Base-by-base conservation (phyloP, 2,113 vertebrate genomes). In the Craseonycteris thonglongyai region DNA sequence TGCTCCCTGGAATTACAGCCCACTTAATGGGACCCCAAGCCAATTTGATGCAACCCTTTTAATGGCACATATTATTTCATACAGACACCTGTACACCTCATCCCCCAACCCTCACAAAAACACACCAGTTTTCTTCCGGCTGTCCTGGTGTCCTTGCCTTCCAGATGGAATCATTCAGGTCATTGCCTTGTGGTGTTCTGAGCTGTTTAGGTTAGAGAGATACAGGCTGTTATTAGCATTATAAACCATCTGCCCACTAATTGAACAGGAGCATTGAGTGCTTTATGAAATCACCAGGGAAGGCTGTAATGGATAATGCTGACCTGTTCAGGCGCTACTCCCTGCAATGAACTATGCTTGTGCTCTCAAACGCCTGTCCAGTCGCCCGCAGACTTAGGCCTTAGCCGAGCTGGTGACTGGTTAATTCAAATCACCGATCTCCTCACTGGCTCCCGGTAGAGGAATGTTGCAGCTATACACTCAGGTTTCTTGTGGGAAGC, bases 211-310 rank as follows among this genome's bases (percentile, higher is more conserved):
- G 11, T 69, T 56, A 79, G 75, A 61, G 35, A 78, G 69, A 26
- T 54, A 7, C 21, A 78, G 84, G 47, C 42, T 93, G 8, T 91
- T 56, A 69, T 47, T 66, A 40, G 69, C n/a, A 14, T 30, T 49
- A 24, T 58, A 45, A 47, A 68, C 26, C 9, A 26, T 11, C 38
- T 59, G 26, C 71, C 89, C 89, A 51, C 49, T 95, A 61, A 91
- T 33, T 91, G 86, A 94, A 91, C 49, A 21, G 22, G 69, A 79
- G 59, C 81, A 72, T 19, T 89, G 63, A 94, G 51, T 76, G 56
- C 42, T 71, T 68, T 71, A 47, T 74, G 68, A 63, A 11, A 51
- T 78, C 75, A 92, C 18, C 21, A 88, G 47, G 24, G 19, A 12
- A 47, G 33, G 18, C 49, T 71, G 11, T 83, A 71, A 65, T n/a